Evolutionary conservation across 2,888 invertebrate species (phyloP), one percentile per base, ranked within the genome.

Genomic region (Scotopteryx bipunctaria): DNA sequence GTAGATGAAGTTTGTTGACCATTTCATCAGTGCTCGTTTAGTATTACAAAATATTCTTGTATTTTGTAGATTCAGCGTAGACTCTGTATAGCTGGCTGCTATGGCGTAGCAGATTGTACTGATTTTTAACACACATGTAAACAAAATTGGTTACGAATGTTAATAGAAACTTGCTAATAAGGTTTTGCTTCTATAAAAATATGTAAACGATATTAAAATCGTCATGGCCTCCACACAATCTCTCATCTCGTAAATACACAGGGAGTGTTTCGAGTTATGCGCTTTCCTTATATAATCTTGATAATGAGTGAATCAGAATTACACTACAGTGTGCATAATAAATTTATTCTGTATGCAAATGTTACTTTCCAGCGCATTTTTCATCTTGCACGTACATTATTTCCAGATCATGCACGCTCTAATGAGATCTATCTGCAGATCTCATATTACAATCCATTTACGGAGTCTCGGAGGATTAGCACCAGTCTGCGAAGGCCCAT

Each of bases 401-500:
- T 57, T 53, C 47, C 44, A 32, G 36, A 50, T 45, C 51, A 51
- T 41, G 45, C 38, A 17, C 47, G 25, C 23, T 41, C 29, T 59
- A 61, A 53, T 56, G 55, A 58, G 57, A 55, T 56, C 59, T 61
- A 52, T 56, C 59, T 61, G 50, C 41, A 53, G 45, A 71, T 63
- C 66, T 66, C 70, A 64, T 71, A 72, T 74, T 76, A 77, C 73
- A 76, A 73, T 70, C 63, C 53, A 51, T 63, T 63, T 66, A 64
- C 64, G 67, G 69, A 70, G 67, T 65, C 71, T 69, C 67, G 64
- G 60, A 67, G 75, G 77, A 76, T 80, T 79, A 78, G 74, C 67
- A 72, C 69, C 69, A 66, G 64, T 63, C 57, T 63, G 67, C 57
- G 61, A 50, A 55, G 51, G 51, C 64, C 61, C 61, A 79, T 81